A percentile compares a stretch with the other conserved stretches of the same genome.
phyloP scores from a whole-genome alignment of 2,888 invertebrate genomes.

The Griposia aprilina region DNA sequence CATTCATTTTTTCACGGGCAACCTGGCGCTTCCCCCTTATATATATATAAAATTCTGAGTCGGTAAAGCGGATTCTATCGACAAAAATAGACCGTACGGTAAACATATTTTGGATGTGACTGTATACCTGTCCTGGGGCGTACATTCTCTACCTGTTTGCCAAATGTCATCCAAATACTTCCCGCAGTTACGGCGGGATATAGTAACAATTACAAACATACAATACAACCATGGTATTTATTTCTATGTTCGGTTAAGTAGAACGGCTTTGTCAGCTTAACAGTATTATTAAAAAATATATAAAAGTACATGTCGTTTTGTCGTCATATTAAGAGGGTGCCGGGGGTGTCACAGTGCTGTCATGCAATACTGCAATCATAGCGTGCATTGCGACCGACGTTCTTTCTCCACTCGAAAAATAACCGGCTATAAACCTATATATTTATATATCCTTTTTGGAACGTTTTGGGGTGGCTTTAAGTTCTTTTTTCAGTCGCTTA shows the following conservation, averaged over 20 bases:
- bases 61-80: background rate
- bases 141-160: background rate
- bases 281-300: constrained; percentile 42
- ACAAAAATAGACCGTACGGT: background rate
- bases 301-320: constrained; percentile 62
- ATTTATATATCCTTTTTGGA: constrained; percentile 32
- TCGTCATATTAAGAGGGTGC: constrained; percentile 68
- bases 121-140: background rate
- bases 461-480: constrained; percentile 29
- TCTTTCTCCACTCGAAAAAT: constrained; percentile 70
- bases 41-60: background rate
- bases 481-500: background rate
- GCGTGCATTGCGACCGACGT: constrained; percentile 73
- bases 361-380: constrained; percentile 86
- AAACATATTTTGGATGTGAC: background rate
- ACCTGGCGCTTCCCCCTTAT: too few relatives aligned
- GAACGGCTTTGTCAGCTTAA: constrained; percentile 20
- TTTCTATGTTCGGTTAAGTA: background rate
- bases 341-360: constrained; percentile 72
- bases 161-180: background rate
- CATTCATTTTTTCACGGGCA: too few relatives aligned
- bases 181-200: background rate
- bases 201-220: background rate
- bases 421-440: constrained; percentile 40
- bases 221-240: background rate